These are phyloP conservation scores for cat (Felis catus) DNA, from an alignment of 2,113 vertebrate species.

Conservation along the genomic window F.catus_Fca126_mat1.0 CM031411.1:95709501-95710000, in stretches of 20 bases:
- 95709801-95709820: not conserved
- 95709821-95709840: not conserved
- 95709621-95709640: not conserved
- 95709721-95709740: not conserved
- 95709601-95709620: not conserved
- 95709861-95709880: not conserved
- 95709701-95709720: not conserved
- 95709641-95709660: not conserved
- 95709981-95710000: not conserved
- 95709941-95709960: not conserved
- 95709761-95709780: not conserved
- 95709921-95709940: not conserved
- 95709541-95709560: not conserved
- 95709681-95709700: not conserved
- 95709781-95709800: not conserved
- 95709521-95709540: not conserved
- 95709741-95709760: not conserved
- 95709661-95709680: not conserved
- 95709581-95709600: not conserved
- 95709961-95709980: not conserved
- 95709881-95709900: not conserved
- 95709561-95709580: not conserved
- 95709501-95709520: not conserved
- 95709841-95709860: not conserved
- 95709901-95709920: not conserved